phyloP scores from a whole-genome alignment of 2,888 invertebrate genomes.

The Heliconius sara region DNA sequence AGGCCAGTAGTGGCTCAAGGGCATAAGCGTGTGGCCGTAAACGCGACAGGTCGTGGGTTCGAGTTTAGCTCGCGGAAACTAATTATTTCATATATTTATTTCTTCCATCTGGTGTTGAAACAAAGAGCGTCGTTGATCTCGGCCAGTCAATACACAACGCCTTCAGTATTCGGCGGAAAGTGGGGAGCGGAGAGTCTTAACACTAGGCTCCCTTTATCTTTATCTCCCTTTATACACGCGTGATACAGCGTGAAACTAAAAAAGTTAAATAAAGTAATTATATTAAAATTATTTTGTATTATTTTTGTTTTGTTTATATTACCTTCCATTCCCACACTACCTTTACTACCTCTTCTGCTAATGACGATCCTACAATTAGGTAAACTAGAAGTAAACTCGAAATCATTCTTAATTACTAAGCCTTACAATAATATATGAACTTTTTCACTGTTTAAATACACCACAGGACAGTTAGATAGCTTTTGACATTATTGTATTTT shows the following conservation, averaged over 20 bases:
- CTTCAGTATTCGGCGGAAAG: not conserved
- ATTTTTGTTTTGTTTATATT: not conserved
- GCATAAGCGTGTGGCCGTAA: not conserved
- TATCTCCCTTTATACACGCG: not conserved
- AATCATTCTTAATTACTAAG: slow-evolving; percentile 5
- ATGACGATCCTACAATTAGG: not conserved
- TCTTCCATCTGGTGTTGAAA: not conserved
- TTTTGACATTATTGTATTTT: not conserved
- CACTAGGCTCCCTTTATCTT: not conserved
- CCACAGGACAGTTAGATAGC: not conserved
- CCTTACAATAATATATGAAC: not conserved
- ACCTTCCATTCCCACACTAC: not conserved
- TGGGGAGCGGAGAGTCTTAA: not conserved
- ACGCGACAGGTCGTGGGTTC: not conserved
- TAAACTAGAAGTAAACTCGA: not conserved
- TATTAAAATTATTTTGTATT: too few species aligned
- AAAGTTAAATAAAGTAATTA: too few species aligned
- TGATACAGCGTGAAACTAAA: not conserved
- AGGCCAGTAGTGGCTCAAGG: not conserved
- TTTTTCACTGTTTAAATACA: too few species aligned
- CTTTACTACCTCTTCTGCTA: not conserved
- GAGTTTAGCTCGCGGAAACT: not conserved
- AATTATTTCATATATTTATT: not conserved
- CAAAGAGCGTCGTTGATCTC: not conserved
- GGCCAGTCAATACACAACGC: not conserved